A percentile compares a stretch with the other conserved stretches of the same genome.
phyloP scores from a whole-genome alignment of 2,888 invertebrate genomes.

The Eustalomyia histrio region DNA sequence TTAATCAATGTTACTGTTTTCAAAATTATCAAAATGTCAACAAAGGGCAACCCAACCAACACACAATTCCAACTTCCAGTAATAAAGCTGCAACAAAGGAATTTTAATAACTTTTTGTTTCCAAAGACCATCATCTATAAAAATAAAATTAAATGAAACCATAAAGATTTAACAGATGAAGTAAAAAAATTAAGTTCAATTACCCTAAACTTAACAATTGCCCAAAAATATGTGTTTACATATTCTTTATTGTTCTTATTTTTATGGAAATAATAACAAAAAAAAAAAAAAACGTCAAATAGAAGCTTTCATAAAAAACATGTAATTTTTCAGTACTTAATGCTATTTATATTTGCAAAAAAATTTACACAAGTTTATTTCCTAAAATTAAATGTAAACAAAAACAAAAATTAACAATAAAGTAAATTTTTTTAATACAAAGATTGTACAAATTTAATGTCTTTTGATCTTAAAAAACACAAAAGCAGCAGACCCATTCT shows the following conservation, averaged over 20 bases:
- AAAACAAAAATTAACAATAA: too few species aligned
- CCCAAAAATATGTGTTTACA: constrained; percentile 20
- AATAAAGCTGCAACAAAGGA: constrained; percentile 28
- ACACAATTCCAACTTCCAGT: constrained; percentile 30
- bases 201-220: constrained; percentile 54
- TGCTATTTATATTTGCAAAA: too few species aligned
- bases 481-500: too few species aligned
- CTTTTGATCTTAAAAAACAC: too few species aligned
- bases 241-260: not conserved
- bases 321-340: constrained; percentile 5
- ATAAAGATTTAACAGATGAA: constrained; percentile 57
- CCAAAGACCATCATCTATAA: constrained; percentile 53
- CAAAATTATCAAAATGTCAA: constrained; percentile 63
- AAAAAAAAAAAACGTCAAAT: constrained; percentile 7
- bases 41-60: constrained; percentile 60
- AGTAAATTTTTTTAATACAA: too few species aligned
- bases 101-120: constrained; percentile 17
- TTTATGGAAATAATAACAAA: constrained; percentile 37
- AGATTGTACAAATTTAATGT: too few species aligned
- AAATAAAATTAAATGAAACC: constrained; percentile 29
- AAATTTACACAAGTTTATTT: too few species aligned
- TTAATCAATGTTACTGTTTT: not conserved
- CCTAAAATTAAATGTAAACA: too few species aligned
- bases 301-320: not conserved
- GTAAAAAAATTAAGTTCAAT: constrained; percentile 45